Base-by-base conservation (phyloP, 2,888 invertebrate genomes). In the Cecidostiba fungosa region DNA sequence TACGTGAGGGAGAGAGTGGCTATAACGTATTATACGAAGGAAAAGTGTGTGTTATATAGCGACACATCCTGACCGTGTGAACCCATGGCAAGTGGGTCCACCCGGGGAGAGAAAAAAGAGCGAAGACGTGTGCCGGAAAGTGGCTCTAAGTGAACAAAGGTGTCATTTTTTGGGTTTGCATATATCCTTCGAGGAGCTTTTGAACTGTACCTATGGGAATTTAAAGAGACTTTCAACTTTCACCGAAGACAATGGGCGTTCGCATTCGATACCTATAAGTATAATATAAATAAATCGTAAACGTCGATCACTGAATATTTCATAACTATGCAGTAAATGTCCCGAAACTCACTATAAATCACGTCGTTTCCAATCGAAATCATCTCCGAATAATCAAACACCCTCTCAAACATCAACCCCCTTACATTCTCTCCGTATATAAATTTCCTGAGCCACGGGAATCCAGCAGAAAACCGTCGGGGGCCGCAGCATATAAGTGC, bases 111-210 rank as follows among this genome's bases (percentile, higher is more conserved):
- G 59, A 73, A 66, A 69, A n/a, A 54, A 19, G 54, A 54, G 26
- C 32, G 39, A 77, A 77, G 70, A 23, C 62, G 39, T 19, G 50
- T 32, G 36, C 8, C 43, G 29, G 81, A 77, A 50, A 85, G 82
- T 82, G 82, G 74, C 82, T 78, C 82, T 69, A 85, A 85, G 85
- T 79, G 85, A 82, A 85, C 85, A 82, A 79, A 85, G 74, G 54
- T 82, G 85, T 85, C 59, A 32, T 66, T 66, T 78, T 85, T 85
- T 78, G n/a, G 70, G 77, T 85, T 85, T 85, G 77, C 85, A 85
- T 85, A 85, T 85, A 77, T 81, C 10, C 14, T 26, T 47, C n/a
- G 3, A 0, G 6, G 76, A 19, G 43, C 32, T 10, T 43, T 10
- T 12, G 10, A 0, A 36, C 4, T 59, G n/a, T n/a, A 59, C 54